phyloP scores from a whole-genome alignment of 2,113 vertebrate genomes.

The Rhea pennata region DNA sequence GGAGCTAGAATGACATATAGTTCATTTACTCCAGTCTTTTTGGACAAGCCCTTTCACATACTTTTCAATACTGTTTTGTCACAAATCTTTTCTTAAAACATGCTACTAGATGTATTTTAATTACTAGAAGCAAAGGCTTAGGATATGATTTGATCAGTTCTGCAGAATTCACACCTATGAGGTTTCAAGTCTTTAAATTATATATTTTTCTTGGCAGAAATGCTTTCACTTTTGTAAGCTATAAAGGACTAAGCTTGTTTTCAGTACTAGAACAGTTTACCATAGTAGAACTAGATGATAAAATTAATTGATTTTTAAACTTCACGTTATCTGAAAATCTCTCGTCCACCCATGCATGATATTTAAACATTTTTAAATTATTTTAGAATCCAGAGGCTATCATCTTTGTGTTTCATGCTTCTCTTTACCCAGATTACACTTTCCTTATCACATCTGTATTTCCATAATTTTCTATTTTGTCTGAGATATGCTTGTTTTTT shows the following conservation, averaged over 20 bases:
- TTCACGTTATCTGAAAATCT: neutral
- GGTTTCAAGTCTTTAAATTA: neutral
- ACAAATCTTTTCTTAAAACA: neutral
- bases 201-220: neutral
- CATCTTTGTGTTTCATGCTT: neutral
- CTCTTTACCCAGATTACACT: neutral
- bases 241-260: neutral
- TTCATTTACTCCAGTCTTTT: neutral
- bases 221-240: neutral
- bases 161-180: neutral
- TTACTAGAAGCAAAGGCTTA: neutral
- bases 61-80: neutral
- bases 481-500: neutral
- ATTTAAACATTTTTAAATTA: neutral
- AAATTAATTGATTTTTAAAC: neutral
- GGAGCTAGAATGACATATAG: neutral
- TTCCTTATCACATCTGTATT: neutral
- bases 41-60: neutral
- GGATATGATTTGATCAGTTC: neutral
- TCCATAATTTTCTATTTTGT: neutral
- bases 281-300: neutral
- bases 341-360: neutral
- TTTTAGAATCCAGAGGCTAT: neutral
- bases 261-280: neutral
- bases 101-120: neutral